Evolutionary conservation across 1,140 invertebrate genomes (phyloP), one percentile per base, ranked within the genome.

Genomic region (Idris sp.): DNA sequence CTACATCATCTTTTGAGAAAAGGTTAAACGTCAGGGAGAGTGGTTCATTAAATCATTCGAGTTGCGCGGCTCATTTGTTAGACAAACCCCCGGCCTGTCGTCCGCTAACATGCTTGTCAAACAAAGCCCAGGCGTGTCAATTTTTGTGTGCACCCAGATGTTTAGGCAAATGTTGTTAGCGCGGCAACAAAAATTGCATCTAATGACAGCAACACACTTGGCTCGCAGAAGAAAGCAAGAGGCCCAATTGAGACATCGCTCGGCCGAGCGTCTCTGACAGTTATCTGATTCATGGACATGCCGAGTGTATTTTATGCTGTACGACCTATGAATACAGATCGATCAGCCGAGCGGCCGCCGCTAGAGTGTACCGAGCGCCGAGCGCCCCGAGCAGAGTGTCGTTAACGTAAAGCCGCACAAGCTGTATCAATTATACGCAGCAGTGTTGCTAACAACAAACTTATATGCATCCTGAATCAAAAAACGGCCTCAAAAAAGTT

Each of bases 221-320:
- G 15, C 65, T 16, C 43, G 54, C 53, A n/a, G 72, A 75, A 59
- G 71, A 40, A 62, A 61, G 71, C 53, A 36, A 74, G 49, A 72
- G 65, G 41, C 62, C 16, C 80, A 81, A 87, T 87, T 87, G 86
- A 87, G 86, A 87, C 86, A 84, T 87, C 82, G 77, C 41, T 76
- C 68, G 80, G 59, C 56, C 62, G 76, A 86, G 75, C 84, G 76
- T 76, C 85, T 79, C 83, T 87, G 86, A 88, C 86, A 87, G 85
- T 87, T 88, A 88, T 87, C 86, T 87, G 86, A 88, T 88, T 88
- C 86, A 88, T 88, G 86, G 85, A 87, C 85, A 88, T 88, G 82
- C 84, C 86, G 81, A 83, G 82, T 86, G 83, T 86, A 88, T 86
- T 88, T 88, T 87, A 88, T 87, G 81, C 80, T 80, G 84, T 85